Conservation (phyloP, 2,888 invertebrate species). For the Eupelmus urozonus region DNA sequence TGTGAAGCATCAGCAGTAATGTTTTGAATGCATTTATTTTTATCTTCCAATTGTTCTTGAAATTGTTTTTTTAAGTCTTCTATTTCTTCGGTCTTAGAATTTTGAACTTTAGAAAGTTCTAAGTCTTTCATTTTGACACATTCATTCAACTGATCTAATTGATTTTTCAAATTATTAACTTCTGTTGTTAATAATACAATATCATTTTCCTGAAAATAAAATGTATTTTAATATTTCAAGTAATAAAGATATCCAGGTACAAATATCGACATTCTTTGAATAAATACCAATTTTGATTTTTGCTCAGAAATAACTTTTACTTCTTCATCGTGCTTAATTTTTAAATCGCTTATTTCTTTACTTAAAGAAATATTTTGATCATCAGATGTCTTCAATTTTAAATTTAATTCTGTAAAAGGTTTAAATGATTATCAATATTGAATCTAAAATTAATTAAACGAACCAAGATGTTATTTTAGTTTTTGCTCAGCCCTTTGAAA, state of each 20-base stretch:
- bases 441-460: neutral
- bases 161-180: constrained; percentile 81
- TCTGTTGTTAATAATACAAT: constrained; percentile 80
- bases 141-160: constrained; percentile 80
- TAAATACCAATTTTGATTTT: constrained; percentile 71
- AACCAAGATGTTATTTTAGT: too few relatives aligned
- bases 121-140: constrained; percentile 81
- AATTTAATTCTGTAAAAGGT: constrained; percentile 77
- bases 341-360: constrained; percentile 75
- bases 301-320: constrained; percentile 66
- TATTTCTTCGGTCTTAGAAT: constrained; percentile 67
- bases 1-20: constrained; percentile 65
- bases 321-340: constrained; percentile 80
- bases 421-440: neutral
- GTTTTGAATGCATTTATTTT: constrained; percentile 68
- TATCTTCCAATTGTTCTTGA: constrained; percentile 69
- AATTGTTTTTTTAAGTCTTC: constrained; percentile 70
- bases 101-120: constrained; percentile 76
- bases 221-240: neutral
- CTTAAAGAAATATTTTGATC: constrained; percentile 80
- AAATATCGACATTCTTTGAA: neutral
- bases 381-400: constrained; percentile 79
- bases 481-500: too few relatives aligned
- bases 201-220: constrained; percentile 68
- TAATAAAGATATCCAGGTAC: neutral